Percentiles rank a stretch among this genome's conserved stretches.
phyloP scores from a whole-genome alignment of 2,797 vertebrate species.

The Merluccius polli region DNA sequence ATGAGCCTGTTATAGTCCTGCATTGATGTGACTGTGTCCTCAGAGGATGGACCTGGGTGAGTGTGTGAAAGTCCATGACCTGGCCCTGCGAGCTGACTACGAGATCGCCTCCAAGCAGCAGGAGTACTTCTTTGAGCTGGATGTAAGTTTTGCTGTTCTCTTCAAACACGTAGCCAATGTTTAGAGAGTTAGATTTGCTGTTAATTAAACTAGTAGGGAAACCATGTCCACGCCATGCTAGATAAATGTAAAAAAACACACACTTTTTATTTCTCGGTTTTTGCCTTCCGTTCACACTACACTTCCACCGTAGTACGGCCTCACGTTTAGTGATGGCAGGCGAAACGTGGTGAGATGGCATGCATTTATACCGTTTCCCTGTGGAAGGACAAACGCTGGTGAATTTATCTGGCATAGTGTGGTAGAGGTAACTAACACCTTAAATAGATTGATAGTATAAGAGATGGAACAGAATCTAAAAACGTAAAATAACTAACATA shows the following conservation, averaged over 20 bases:
- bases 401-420: background rate
- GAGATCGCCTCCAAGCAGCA: conserved; percentile 98
- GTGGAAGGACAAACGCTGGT: background rate
- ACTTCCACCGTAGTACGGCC: too few relatives aligned
- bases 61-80: conserved; percentile 94
- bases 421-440: background rate
- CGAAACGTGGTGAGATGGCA: background rate
- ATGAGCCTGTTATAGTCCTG: background rate
- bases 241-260: too few relatives aligned
- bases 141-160: conserved; percentile 78
- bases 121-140: conserved; percentile 98
- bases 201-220: background rate
- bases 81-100: conserved; percentile 95
- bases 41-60: conserved; percentile 99
- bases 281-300: too few relatives aligned
- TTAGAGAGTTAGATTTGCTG: background rate
- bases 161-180: background rate
- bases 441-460: too few relatives aligned
- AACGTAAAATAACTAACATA: too few relatives aligned
- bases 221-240: too few relatives aligned
- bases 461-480: too few relatives aligned
- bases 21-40: background rate
- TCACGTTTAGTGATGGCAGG: background rate
- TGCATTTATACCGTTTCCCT: background rate
- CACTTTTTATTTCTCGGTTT: too few relatives aligned